A percentile compares a stretch with the other conserved stretches of the same genome.
Conservation (phyloP, 2,888 invertebrate genomes). For the Amitus sp. region DNA sequence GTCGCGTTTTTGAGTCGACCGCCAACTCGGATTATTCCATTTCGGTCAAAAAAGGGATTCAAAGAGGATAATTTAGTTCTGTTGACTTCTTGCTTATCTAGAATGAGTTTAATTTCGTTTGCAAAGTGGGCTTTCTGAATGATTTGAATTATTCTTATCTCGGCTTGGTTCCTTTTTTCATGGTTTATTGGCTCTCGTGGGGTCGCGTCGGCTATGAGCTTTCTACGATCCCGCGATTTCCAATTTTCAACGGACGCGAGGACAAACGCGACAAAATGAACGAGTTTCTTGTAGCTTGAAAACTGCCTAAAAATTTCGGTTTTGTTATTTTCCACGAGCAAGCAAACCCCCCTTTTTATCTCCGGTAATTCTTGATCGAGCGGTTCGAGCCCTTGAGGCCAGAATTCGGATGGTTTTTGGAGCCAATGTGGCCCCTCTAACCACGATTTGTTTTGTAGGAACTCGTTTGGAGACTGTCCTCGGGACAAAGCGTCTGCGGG, state of each 20-base stretch:
- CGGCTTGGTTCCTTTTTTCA: not conserved
- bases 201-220: too few relatives aligned
- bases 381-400: not conserved
- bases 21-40: conserved; percentile 41
- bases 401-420: not conserved
- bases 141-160: not conserved
- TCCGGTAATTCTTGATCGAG: not conserved
- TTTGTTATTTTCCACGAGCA: too few relatives aligned
- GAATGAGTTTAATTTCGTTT: not conserved
- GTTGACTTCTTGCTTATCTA: not conserved
- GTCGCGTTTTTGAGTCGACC: not conserved
- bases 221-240: too few relatives aligned
- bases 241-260: too few relatives aligned
- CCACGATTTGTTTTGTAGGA: conserved; percentile 27
- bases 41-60: conserved; percentile 38
- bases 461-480: conserved; percentile 23
- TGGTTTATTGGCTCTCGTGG: not conserved
- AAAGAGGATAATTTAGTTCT: conserved; percentile 26
- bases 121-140: not conserved
- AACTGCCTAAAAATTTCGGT: not conserved
- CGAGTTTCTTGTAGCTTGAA: not conserved
- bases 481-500: conserved; percentile 39
- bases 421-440: conserved; percentile 31
- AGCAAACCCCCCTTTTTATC: not conserved
- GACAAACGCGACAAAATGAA: not conserved